Evolutionary conservation across 2,888 invertebrate species (phyloP).

Genomic region (Chymomyza fuscimana): DNA sequence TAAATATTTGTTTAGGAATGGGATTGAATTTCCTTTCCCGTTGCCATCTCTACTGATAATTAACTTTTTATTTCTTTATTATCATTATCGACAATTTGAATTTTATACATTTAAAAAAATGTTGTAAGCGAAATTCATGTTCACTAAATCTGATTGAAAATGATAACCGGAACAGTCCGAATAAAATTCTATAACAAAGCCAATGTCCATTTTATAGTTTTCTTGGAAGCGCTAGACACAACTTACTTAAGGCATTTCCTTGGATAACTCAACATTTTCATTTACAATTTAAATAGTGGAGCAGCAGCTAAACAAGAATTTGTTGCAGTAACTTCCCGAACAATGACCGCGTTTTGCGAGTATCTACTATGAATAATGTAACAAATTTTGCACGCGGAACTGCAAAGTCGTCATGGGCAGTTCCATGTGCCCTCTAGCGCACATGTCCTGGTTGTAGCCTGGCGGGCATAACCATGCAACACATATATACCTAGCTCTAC

Average conservation of each 20-base stretch:
- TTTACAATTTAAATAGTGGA: constrained; percentile 35
- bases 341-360: constrained; percentile 3
- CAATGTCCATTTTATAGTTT: no score
- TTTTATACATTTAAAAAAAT: no score
- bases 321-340: constrained; percentile 23
- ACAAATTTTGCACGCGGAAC: constrained; percentile 23
- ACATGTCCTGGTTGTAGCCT: constrained; percentile 14
- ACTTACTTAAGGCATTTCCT: background rate
- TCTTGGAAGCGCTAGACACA: no score
- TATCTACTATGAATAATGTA: background rate
- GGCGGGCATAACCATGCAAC: no score
- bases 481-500: background rate
- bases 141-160: background rate
- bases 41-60: no score
- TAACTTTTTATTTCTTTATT: no score
- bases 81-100: no score
- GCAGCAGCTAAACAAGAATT: constrained; percentile 36
- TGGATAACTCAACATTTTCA: constrained; percentile 19
- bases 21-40: no score
- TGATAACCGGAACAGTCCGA: constrained; percentile 38
- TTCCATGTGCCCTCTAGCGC: background rate
- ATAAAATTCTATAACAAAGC: constrained; percentile 21
- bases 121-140: constrained; percentile 19
- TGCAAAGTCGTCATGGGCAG: background rate
- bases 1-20: no score